Conservation (phyloP, 2,888 invertebrate species). For the Chaitophorus viminalis region DNA sequence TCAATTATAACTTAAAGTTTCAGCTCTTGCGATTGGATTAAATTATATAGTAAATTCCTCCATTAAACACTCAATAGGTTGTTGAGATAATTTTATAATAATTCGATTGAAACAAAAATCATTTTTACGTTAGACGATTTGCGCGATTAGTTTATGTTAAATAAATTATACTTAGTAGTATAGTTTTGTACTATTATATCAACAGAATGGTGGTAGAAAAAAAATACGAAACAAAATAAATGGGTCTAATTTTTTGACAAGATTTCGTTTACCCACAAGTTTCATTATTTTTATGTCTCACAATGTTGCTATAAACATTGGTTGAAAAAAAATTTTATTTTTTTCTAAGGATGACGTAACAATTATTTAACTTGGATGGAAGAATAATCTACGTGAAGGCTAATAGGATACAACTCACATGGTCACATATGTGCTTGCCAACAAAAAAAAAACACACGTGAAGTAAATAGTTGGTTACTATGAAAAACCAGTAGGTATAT, state of each 20-base stretch:
- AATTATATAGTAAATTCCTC: too few species aligned
- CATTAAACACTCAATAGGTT: too few species aligned
- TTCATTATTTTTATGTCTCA: neutral
- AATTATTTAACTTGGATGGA: slow-evolving; percentile 2
- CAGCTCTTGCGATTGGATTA: too few species aligned
- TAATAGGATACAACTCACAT: neutral
- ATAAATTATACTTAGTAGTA: too few species aligned
- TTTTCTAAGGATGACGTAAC: neutral
- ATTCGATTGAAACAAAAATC: too few species aligned
- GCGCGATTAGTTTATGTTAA: neutral
- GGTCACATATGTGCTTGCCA: neutral
- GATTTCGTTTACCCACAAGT: neutral
- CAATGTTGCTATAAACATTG: neutral
- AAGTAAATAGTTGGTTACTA: too few species aligned
- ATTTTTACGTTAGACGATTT: too few species aligned
- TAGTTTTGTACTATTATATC: neutral
- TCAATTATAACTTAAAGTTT: too few species aligned
- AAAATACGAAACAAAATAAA: neutral
- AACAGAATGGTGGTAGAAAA: neutral
- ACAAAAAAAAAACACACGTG: too few species aligned
- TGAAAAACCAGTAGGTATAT: too few species aligned
- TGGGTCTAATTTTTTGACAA: neutral
- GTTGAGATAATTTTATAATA: too few species aligned
- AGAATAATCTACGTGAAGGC: neutral
- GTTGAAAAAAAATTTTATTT: neutral